phyloP scores from a whole-genome alignment of 92 coral and sea anemone genomes.

The Pocillopora meandrina region DNA sequence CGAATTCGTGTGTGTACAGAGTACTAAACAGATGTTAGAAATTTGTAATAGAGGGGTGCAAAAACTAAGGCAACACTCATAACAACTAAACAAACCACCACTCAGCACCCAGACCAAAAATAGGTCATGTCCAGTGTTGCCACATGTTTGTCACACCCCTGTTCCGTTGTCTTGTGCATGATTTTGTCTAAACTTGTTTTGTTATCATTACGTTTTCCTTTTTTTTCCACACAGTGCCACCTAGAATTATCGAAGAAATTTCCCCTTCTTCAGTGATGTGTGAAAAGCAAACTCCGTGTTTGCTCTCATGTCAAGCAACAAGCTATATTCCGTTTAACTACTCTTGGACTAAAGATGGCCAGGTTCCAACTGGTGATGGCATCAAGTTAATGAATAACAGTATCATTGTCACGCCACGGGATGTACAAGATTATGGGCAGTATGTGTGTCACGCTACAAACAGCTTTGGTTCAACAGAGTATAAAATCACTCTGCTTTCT shows the following conservation, averaged over 20 bases:
- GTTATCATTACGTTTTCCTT: neutral
- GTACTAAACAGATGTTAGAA: too few relatives aligned
- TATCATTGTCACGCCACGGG: neutral
- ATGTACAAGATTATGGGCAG: neutral
- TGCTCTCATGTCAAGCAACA: neutral
- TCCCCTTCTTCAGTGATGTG: neutral
- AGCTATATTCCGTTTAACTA: neutral
- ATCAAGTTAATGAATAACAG: neutral
- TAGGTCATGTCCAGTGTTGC: too few relatives aligned
- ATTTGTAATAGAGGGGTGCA: too few relatives aligned
- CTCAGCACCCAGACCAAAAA: too few relatives aligned
- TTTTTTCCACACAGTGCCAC: neutral
- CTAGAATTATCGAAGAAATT: neutral
- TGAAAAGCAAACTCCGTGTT: neutral
- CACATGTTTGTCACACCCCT: neutral
- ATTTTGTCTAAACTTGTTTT: neutral
- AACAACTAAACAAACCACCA: too few relatives aligned
- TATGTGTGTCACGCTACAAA: conserved; percentile 2
- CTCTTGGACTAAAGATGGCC: neutral
- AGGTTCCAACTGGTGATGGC: neutral
- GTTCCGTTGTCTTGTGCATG: neutral
- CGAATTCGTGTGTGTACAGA: too few relatives aligned
- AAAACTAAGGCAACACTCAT: too few relatives aligned
- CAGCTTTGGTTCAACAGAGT: neutral
- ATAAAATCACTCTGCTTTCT: neutral